These are phyloP conservation scores for Cosmia pyralina DNA, from an alignment of 2,888 invertebrate species.

Conservation along the genomic window DNA sequence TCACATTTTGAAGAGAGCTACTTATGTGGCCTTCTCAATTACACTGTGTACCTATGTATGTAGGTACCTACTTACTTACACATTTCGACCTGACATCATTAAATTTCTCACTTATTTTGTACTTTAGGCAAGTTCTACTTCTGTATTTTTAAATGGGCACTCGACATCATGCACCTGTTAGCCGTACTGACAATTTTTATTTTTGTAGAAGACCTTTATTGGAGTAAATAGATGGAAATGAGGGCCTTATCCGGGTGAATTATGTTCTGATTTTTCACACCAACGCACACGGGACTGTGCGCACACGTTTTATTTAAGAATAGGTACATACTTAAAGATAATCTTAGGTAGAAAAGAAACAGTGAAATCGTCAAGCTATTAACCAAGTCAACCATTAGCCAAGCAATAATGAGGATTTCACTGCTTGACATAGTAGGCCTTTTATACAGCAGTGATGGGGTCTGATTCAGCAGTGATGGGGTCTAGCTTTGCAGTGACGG, in stretches of 20 bases:
- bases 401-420: too few relatives aligned
- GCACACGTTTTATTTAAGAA: too few relatives aligned
- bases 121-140: not conserved
- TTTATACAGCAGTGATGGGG: too few relatives aligned
- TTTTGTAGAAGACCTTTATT: not conserved
- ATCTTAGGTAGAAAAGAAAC: not conserved
- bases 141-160: not conserved
- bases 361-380: not conserved
- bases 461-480: too few relatives aligned
- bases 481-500: too few relatives aligned
- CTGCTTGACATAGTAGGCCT: too few relatives aligned
- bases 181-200: not conserved
- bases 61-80: not conserved
- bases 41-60: not conserved
- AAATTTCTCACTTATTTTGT: conserved; percentile 4
- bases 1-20: conserved; percentile 24
- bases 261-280: not conserved
- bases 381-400: too few relatives aligned
- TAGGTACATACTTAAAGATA: too few relatives aligned
- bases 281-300: not conserved
- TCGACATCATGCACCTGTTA: conserved; percentile 24
- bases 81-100: conserved; percentile 14
- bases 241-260: not conserved
- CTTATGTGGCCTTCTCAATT: conserved; percentile 32
- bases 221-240: not conserved